Evolutionary conservation across 92 coral and sea anemone genomes (phyloP).

Genomic region (Porites lobata): DNA sequence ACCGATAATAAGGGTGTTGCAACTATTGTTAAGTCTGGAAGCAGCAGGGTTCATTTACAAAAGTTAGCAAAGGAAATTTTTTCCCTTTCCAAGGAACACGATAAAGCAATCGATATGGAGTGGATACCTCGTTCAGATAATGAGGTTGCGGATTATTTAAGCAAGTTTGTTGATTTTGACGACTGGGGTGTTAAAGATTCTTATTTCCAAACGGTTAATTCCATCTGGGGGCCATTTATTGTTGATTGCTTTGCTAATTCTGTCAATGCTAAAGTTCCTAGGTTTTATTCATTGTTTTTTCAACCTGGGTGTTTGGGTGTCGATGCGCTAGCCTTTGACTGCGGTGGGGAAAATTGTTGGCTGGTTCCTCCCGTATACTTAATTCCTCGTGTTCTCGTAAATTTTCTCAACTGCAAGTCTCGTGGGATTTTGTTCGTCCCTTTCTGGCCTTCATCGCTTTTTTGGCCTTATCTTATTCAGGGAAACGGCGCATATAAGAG

Average conservation of each 20-base stretch:
- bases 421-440: slow-evolving; percentile 58
- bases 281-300: slow-evolving; percentile 62
- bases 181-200: slow-evolving; percentile 68
- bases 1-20: slow-evolving; percentile 63
- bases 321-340: slow-evolving; percentile 44
- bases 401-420: slow-evolving; percentile 19
- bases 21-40: slow-evolving; percentile 51
- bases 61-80: slow-evolving; percentile 60
- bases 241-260: slow-evolving; percentile 67
- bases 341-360: slow-evolving; percentile 68
- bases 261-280: slow-evolving; percentile 39
- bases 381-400: slow-evolving; percentile 21
- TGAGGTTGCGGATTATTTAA: slow-evolving; percentile 58
- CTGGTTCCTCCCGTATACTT: slow-evolving; percentile 52
- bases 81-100: slow-evolving; percentile 29
- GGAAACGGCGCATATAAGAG: slow-evolving; percentile 35
- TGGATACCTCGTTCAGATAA: slow-evolving; percentile 60
- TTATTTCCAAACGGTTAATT: slow-evolving; percentile 26
- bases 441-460: slow-evolving; percentile 49
- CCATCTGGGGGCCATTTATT: background rate
- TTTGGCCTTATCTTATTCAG: slow-evolving; percentile 55
- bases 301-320: slow-evolving; percentile 61
- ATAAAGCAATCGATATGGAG: slow-evolving; percentile 40
- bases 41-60: slow-evolving; percentile 55
- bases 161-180: slow-evolving; percentile 62